Conservation (phyloP, 1,140 invertebrate species). For the Drosophila sp. region DNA sequence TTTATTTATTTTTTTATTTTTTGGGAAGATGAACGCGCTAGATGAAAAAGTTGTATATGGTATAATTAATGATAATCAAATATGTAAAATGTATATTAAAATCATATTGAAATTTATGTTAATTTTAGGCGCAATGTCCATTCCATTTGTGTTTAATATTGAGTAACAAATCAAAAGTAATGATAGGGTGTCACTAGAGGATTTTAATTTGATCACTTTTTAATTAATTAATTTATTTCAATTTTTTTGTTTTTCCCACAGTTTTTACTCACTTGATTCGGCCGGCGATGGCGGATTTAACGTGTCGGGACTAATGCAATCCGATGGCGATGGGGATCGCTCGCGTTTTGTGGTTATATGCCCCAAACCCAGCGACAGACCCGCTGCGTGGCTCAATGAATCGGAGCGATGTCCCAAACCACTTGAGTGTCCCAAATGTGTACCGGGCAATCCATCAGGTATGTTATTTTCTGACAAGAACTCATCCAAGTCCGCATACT, state of each 20-base stretch:
- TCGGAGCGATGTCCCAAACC: constrained; percentile 84
- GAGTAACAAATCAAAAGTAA: constrained; percentile 34
- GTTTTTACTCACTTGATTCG: constrained; percentile 90
- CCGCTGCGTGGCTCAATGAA: constrained; percentile 86
- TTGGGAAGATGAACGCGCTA: constrained; percentile 40
- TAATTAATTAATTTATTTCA: neutral
- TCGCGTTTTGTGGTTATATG: constrained; percentile 90
- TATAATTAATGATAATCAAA: constrained; percentile 44
- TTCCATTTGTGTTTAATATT: constrained; percentile 77
- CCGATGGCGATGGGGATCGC: constrained; percentile 92
- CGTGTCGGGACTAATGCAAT: constrained; percentile 93
- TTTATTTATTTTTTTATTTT: constrained; percentile 10
- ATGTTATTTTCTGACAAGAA: constrained; percentile 97
- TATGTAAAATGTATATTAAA: constrained; percentile 30
- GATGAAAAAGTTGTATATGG: constrained; percentile 31
- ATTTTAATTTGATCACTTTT: neutral
- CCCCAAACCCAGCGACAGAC: constrained; percentile 86
- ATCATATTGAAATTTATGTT: constrained; percentile 26
- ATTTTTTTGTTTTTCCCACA: neutral
- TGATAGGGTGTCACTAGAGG: constrained; percentile 5
- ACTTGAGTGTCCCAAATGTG: constrained; percentile 86
- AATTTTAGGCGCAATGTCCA: constrained; percentile 79
- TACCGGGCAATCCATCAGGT: constrained; percentile 89
- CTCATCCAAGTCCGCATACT: constrained; percentile 97
- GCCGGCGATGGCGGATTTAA: constrained; percentile 94